phyloP scores from a whole-genome alignment of 2,888 invertebrate genomes.

The Tupiocoris notatus region DNA sequence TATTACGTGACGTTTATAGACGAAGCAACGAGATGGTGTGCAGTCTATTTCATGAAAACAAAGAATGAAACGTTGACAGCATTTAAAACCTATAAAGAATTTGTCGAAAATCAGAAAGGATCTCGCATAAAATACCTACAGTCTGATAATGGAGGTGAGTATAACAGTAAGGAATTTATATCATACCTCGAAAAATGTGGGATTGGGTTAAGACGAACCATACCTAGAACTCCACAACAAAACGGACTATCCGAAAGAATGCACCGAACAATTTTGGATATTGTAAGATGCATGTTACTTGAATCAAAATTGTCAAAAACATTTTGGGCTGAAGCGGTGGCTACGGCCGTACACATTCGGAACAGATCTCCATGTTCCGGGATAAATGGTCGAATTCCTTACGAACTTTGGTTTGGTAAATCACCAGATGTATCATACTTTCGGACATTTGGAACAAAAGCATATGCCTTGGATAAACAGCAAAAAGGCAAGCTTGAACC shows the following conservation, averaged over 20 bases:
- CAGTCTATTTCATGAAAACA: background rate
- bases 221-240: constrained; percentile 19
- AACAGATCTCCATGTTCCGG: constrained; percentile 17
- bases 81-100: background rate
- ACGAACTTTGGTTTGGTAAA: no score
- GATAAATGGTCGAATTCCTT: no score
- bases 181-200: background rate
- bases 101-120: constrained; percentile 11
- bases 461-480: no score
- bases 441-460: no score
- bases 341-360: background rate
- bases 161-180: background rate
- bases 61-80: background rate
- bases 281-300: background rate
- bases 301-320: background rate
- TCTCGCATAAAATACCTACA: background rate
- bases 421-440: no score
- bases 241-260: constrained; percentile 7
- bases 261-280: background rate
- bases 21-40: background rate
- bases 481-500: no score
- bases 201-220: background rate
- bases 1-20: constrained; percentile 20
- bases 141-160: constrained; percentile 7
- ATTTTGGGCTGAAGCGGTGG: constrained; percentile 17